Base-by-base conservation (phyloP, 2,888 invertebrate species). In the Sericinus montela region DNA sequence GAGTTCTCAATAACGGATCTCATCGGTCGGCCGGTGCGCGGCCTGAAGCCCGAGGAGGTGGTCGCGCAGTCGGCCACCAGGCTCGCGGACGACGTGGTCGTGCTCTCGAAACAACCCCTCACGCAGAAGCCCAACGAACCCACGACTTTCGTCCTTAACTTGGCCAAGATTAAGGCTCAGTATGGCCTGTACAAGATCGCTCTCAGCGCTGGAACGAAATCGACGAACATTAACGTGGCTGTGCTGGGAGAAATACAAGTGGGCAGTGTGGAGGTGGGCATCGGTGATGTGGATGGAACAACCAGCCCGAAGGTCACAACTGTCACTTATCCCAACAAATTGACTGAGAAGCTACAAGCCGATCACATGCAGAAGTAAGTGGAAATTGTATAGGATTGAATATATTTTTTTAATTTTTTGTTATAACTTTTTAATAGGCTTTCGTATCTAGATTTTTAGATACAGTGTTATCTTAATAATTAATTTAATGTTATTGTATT, bases 231-330 rank as follows among this genome's bases (percentile, higher is more conserved):
- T 40, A 86, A 81, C 44, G 89, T 93, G 16, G 94, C 95, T 51
- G 94, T 96, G 13, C 83, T 96, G 47, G 94, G 95, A 0, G 93
- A 94, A 58, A 93, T 96, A 0, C 91, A 91, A 54, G 91, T 98
- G 0, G 92, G 94, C 60, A 92, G 91, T 47, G 90, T 96, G 40
- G 97, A 98, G 76, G 90, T 98, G 40, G 97, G 97, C 3, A 91
- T 98, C 14, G 95, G 94, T 1, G 98, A 98, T 75, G 93, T 95
- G 4, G 98, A 98, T 77, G 96, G 97, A 54, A 94, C 94, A 1
- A 94, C 95, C 16, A 93, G 95, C 48, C 93, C 96, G 0, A 94
- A 94, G 74, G 83, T 96, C 48, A 92, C 85, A 53, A 94, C 94
- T 55, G 89, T 98, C 4, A 76, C 87, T 0, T 92, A 93, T 70